These are phyloP conservation scores for Seriola dumerili DNA, from an alignment of 2,113 vertebrate species.

Conservation along the genomic window DNA sequence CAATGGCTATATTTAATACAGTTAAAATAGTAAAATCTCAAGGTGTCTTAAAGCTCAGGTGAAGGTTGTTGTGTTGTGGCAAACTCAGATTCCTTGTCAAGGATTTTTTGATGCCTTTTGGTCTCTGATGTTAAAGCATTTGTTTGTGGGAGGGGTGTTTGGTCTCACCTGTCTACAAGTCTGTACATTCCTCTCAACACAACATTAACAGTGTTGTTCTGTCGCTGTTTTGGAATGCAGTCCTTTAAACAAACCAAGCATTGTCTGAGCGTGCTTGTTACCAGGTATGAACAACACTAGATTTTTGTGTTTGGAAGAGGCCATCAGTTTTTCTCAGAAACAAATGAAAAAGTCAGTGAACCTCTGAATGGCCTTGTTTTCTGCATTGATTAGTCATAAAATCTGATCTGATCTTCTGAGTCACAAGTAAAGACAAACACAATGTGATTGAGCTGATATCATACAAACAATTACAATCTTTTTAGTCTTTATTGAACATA, in stretches of 20 bases:
- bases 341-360: too few relatives aligned
- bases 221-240: conserved; percentile 23
- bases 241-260: not conserved
- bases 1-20: not conserved
- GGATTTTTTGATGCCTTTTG: not conserved
- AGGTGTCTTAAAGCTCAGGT: not conserved
- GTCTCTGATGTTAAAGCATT: not conserved
- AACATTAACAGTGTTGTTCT: conserved; percentile 17
- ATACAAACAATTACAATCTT: too few relatives aligned
- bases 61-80: not conserved
- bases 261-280: conserved; percentile 32
- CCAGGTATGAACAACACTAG: conserved; percentile 15
- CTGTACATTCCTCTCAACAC: conserved; percentile 18
- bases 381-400: too few relatives aligned
- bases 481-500: too few relatives aligned
- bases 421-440: too few relatives aligned
- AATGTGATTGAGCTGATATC: too few relatives aligned
- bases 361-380: too few relatives aligned
- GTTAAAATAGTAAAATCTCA: too few relatives aligned
- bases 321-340: not conserved
- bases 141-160: not conserved
- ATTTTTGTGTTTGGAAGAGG: conserved; percentile 3
- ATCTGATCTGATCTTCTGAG: too few relatives aligned
- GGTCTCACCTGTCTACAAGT: not conserved
- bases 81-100: not conserved